Conservation (phyloP, 2,113 vertebrate genomes). For the Mesocricetus auratus region DNA sequence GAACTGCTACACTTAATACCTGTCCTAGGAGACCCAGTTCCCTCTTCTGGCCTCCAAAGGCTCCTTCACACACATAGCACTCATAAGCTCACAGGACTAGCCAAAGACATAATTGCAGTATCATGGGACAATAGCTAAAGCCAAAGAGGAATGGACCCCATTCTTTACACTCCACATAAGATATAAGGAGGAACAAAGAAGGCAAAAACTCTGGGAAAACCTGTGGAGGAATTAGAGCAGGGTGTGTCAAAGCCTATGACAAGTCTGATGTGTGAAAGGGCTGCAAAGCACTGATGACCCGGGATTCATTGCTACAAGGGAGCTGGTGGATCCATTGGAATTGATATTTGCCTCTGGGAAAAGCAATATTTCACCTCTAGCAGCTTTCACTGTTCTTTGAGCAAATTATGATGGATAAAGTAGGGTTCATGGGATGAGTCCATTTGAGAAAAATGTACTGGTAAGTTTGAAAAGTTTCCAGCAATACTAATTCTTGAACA, state of each 20-base stretch:
- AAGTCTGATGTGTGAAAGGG: background rate
- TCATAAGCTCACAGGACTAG: background rate
- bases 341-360: background rate
- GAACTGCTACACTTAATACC: background rate
- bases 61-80: background rate
- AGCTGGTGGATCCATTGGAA: background rate
- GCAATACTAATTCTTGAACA: background rate
- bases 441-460: background rate
- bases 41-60: background rate
- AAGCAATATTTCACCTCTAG: background rate
- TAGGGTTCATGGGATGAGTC: background rate
- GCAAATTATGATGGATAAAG: conserved; percentile 4
- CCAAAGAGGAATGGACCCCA: background rate
- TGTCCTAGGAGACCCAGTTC: background rate
- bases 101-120: background rate
- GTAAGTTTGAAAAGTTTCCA: background rate
- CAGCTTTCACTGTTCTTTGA: conserved; percentile 6
- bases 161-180: background rate
- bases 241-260: accelerated
- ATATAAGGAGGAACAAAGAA: background rate
- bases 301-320: background rate
- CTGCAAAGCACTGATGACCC: background rate
- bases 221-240: background rate
- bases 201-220: background rate
- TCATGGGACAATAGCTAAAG: background rate